phyloP scores from a whole-genome alignment of 2,888 invertebrate genomes.

The Subacronicta megacephala region DNA sequence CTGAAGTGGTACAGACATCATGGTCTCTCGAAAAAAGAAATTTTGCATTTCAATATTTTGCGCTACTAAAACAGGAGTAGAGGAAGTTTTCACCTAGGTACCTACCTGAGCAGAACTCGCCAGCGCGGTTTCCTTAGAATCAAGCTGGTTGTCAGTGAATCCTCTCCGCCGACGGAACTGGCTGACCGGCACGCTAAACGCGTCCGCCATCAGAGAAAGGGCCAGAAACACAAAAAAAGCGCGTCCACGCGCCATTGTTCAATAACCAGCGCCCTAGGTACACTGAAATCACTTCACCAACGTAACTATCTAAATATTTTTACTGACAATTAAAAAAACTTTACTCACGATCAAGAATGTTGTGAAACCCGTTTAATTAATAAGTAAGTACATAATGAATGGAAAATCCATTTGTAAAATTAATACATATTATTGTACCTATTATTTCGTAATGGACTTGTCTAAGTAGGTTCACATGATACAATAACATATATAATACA shows the following conservation, averaged over 20 bases:
- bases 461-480: conserved; percentile 1
- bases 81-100: conserved; percentile 10
- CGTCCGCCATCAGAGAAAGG: conserved; percentile 67
- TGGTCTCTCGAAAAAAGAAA: too few relatives aligned
- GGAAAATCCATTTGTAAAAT: conserved; percentile 22
- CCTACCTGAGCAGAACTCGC: conserved; percentile 25
- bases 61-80: too few relatives aligned
- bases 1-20: too few relatives aligned
- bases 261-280: conserved; percentile 12
- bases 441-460: conserved; percentile 21
- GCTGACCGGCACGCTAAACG: conserved; percentile 67
- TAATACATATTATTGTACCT: conserved; percentile 6
- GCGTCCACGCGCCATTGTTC: conserved; percentile 68
- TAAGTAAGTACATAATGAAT: conserved; percentile 2
- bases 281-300: conserved; percentile 55
- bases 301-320: conserved; percentile 20
- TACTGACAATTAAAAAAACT: conserved; percentile 16
- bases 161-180: conserved; percentile 51
- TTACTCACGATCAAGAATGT: conserved; percentile 40
- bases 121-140: conserved; percentile 16
- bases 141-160: conserved; percentile 13
- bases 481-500: too few relatives aligned
- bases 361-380: conserved; percentile 24
- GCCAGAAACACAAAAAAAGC: conserved; percentile 62
- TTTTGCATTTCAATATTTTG: too few relatives aligned